Evolutionary conservation across 2,113 vertebrate species (phyloP).

Genomic region (Marcusenius ussheri): DNA sequence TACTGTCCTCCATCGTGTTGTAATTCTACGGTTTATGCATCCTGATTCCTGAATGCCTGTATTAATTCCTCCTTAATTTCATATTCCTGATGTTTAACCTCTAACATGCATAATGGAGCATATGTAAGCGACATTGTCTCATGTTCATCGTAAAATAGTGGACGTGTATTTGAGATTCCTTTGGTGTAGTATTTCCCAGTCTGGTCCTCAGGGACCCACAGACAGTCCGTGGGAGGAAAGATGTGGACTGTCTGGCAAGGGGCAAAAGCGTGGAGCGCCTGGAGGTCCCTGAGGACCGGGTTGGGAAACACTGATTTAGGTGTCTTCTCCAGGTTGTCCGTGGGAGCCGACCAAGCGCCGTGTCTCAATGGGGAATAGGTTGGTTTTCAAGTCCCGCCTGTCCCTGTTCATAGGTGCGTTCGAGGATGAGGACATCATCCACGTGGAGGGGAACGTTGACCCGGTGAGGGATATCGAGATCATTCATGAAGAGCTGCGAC

Average conservation of each 20-base stretch:
- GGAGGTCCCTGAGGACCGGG: not conserved
- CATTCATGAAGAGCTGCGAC: constrained; percentile 87
- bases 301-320: not conserved
- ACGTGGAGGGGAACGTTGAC: constrained; percentile 91
- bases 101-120: not conserved
- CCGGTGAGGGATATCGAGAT: constrained; percentile 84
- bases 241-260: not conserved
- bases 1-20: not conserved
- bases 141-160: not conserved
- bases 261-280: not conserved
- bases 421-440: constrained; percentile 95
- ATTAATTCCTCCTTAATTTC: not conserved
- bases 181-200: not conserved
- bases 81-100: not conserved
- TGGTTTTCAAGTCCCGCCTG: not conserved
- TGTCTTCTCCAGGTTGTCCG: not conserved
- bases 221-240: not conserved
- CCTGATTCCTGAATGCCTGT: not conserved
- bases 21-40: not conserved
- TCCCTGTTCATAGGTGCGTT: constrained; percentile 67
- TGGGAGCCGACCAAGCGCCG: not conserved
- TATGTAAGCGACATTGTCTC: not conserved
- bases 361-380: not conserved
- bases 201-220: not conserved
- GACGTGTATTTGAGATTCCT: not conserved